These are phyloP conservation scores for Hypolimnas misippus DNA, from an alignment of 2,888 invertebrate species.

Conservation along the genomic window DNA sequence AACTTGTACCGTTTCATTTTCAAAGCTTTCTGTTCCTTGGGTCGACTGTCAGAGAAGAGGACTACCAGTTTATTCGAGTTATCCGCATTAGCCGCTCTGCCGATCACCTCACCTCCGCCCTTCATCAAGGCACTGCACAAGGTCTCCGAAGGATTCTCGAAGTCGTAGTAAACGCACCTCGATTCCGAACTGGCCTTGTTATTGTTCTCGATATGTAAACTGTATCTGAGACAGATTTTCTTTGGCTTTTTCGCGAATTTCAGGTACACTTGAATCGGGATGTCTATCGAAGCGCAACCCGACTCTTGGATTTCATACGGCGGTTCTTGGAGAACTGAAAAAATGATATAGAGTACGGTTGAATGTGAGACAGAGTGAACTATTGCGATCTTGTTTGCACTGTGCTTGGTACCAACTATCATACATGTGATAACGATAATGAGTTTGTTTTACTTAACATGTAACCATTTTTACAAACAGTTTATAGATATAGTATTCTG, in stretches of 20 bases:
- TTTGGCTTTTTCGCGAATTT: conserved; percentile 73
- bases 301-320: conserved; percentile 82
- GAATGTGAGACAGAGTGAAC: conserved; percentile 42
- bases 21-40: conserved; percentile 40
- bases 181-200: conserved; percentile 68
- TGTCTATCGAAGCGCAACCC: conserved; percentile 74
- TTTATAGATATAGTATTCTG: background rate
- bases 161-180: conserved; percentile 73
- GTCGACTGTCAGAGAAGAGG: conserved; percentile 55
- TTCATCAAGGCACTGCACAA: conserved; percentile 69
- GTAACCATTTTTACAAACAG: conserved; percentile 30
- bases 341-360: conserved; percentile 30
- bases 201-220: conserved; percentile 72
- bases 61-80: conserved; percentile 57
- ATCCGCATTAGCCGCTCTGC: conserved; percentile 53
- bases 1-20: conserved; percentile 64
- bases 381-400: conserved; percentile 48
- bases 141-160: conserved; percentile 70
- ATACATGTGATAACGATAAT: conserved; percentile 59
- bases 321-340: conserved; percentile 77
- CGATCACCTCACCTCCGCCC: conserved; percentile 71
- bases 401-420: conserved; percentile 55
- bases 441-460: conserved; percentile 53
- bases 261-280: conserved; percentile 79
- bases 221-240: conserved; percentile 73